Percentiles rank a stretch among this genome's conserved stretches.
Evolutionary conservation across 1,140 invertebrate species (phyloP).

Genomic region (Melipona quadrifasciata): DNA sequence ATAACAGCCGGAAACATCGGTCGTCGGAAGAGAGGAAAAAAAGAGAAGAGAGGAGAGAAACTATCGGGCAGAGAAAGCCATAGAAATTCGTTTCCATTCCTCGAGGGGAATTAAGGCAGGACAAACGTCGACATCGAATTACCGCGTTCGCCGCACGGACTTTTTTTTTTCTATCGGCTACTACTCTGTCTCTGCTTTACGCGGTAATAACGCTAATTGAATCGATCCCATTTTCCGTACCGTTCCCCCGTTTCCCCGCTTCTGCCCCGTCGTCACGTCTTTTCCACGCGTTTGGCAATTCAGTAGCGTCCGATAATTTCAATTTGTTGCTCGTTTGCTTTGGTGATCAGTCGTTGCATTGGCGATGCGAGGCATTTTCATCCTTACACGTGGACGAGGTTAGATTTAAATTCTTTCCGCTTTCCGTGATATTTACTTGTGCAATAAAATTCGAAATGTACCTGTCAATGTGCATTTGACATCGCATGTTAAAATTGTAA

Average conservation of each 20-base stretch:
- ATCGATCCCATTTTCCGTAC: conserved; percentile 7
- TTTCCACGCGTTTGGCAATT: neutral
- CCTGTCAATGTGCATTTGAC: too few relatives aligned
- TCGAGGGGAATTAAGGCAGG: conserved; percentile 47
- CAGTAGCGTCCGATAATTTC: neutral
- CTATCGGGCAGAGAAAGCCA: conserved; percentile 17
- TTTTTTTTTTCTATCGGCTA: conserved; percentile 15
- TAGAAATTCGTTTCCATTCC: conserved; percentile 49
- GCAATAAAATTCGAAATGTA: too few relatives aligned
- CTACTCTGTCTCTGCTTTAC: neutral
- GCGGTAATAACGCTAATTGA: conserved; percentile 33
- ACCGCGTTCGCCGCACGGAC: neutral
- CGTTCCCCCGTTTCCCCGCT: neutral
- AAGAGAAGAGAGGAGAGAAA: neutral
- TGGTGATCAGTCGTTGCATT: too few relatives aligned
- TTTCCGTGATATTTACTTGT: too few relatives aligned
- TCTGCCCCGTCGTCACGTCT: neutral
- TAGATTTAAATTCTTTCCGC: too few relatives aligned
- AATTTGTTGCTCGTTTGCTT: too few relatives aligned
- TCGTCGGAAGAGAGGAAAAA: neutral
- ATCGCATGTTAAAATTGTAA: too few relatives aligned
- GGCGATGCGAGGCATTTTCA: too few relatives aligned
- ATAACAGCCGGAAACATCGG: neutral
- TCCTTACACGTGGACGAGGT: too few relatives aligned
- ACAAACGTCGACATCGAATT: conserved; percentile 25